Evolutionary conservation across 2,113 vertebrate species (phyloP).

Genomic region (Corythornis madagascariensis): DNA sequence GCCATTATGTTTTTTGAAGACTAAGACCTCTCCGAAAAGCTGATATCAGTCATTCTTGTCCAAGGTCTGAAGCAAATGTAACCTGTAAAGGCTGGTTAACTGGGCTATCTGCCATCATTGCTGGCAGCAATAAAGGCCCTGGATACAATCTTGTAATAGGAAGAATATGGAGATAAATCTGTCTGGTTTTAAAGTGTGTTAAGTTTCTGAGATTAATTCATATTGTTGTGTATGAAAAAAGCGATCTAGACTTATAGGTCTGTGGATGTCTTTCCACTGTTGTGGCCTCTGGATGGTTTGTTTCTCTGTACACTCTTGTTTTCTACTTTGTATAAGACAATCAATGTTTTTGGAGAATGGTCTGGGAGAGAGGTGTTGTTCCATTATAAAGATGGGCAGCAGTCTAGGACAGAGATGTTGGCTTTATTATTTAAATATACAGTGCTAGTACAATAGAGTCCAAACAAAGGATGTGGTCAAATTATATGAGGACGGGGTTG

Average conservation of each 20-base stretch:
- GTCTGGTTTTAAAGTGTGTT: background rate
- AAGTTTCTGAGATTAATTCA: background rate
- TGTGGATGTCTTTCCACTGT: background rate
- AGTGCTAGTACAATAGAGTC: background rate
- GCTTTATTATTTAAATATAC: background rate
- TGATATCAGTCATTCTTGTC: conserved; percentile 50
- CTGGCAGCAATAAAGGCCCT: conserved; percentile 32
- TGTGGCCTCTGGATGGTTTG: background rate
- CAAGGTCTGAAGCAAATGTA: conserved; percentile 54
- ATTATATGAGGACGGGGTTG: background rate
- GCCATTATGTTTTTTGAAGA: conserved; percentile 22
- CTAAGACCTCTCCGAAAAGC: conserved; percentile 17
- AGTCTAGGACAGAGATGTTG: background rate
- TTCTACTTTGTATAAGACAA: background rate
- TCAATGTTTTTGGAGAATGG: background rate
- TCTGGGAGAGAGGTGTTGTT: background rate
- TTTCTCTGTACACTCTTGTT: background rate
- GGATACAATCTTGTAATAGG: conserved; percentile 23
- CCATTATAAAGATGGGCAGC: background rate
- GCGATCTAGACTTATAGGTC: background rate
- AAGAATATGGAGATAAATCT: conserved; percentile 41
- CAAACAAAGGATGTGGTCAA: background rate
- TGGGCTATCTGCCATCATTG: conserved; percentile 63
- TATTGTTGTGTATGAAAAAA: background rate
- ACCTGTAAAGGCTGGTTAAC: conserved; percentile 58